A percentile compares a stretch with the other conserved stretches of the same genome.
Evolutionary conservation across 2,888 invertebrate species (phyloP).

Genomic region (Trissonchulus sp.): DNA sequence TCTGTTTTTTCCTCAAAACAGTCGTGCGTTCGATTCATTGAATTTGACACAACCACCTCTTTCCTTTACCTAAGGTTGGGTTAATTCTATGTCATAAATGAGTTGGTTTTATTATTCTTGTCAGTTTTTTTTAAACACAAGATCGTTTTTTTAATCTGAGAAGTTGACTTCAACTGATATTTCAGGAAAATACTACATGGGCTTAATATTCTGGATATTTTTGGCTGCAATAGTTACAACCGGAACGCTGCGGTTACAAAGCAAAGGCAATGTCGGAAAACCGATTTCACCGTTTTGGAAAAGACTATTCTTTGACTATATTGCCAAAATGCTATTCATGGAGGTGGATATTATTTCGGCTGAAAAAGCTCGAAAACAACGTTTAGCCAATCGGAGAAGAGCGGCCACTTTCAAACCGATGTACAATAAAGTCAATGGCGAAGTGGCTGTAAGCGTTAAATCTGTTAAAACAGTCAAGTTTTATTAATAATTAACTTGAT

Average conservation of each 20-base stretch:
- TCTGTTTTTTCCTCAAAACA: no score
- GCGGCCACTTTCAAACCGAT: not conserved
- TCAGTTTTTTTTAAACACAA: no score
- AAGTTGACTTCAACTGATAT: no score
- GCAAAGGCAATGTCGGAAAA: constrained; percentile 31
- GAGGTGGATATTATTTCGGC: constrained; percentile 12
- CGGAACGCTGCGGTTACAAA: constrained; percentile 31
- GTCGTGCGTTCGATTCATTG: no score
- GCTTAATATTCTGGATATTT: constrained; percentile 33
- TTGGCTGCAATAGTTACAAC: constrained; percentile 31
- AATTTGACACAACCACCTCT: no score
- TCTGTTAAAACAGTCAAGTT: no score
- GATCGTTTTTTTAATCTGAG: no score
- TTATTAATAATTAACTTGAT: no score
- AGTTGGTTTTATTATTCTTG: no score
- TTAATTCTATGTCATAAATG: no score
- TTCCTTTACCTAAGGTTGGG: no score
- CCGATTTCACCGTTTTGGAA: constrained; percentile 15
- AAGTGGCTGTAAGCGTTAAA: not conserved
- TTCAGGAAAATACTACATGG: constrained; percentile 33
- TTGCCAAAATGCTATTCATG: constrained; percentile 28
- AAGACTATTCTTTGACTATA: constrained; percentile 21
- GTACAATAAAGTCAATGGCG: not conserved
- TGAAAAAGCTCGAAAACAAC: not conserved
- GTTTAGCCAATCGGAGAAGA: not conserved